Evolutionary conservation across 2,888 invertebrate genomes (phyloP).

Genomic region (Trilocha varians): DNA sequence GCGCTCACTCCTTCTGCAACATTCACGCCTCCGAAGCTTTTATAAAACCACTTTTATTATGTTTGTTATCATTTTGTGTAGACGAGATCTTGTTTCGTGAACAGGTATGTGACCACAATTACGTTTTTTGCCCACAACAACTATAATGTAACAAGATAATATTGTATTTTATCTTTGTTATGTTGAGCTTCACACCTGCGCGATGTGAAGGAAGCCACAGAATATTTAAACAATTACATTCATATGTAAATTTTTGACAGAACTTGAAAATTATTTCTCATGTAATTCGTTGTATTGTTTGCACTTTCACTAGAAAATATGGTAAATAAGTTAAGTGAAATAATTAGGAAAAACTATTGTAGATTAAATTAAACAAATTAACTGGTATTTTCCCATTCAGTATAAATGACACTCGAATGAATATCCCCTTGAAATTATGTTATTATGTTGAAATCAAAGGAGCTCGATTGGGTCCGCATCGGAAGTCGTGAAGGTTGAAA

Average conservation of each 20-base stretch:
- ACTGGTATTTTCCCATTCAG: constrained; percentile 1
- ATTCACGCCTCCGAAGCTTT: constrained; percentile 38
- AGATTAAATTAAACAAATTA: neutral
- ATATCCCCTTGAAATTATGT: constrained; percentile 12
- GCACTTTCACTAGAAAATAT: constrained; percentile 2
- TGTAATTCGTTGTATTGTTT: neutral
- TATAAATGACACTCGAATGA: constrained; percentile 6
- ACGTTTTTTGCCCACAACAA: constrained; percentile 27
- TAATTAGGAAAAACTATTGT: too few species aligned
- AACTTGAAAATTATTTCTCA: constrained; percentile 17
- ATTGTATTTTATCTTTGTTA: constrained; percentile 25
- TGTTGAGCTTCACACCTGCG: constrained; percentile 35
- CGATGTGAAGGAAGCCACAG: constrained; percentile 15
- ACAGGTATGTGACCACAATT: constrained; percentile 51
- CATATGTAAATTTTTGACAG: constrained; percentile 32
- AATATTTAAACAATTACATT: constrained; percentile 23
- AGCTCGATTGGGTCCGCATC: constrained; percentile 17
- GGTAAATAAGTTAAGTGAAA: constrained; percentile 2
- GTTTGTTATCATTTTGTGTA: constrained; percentile 39
- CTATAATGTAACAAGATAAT: constrained; percentile 29
- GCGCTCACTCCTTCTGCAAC: constrained; percentile 40
- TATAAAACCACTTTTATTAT: constrained; percentile 45
- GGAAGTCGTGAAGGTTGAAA: constrained; percentile 42
- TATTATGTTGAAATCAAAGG: constrained; percentile 17
- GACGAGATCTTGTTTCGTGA: constrained; percentile 42